A percentile compares a stretch with the other conserved stretches of the same genome.
Conservation (phyloP, 2,797 vertebrate genomes). For the Gallinago stenura region DNA sequence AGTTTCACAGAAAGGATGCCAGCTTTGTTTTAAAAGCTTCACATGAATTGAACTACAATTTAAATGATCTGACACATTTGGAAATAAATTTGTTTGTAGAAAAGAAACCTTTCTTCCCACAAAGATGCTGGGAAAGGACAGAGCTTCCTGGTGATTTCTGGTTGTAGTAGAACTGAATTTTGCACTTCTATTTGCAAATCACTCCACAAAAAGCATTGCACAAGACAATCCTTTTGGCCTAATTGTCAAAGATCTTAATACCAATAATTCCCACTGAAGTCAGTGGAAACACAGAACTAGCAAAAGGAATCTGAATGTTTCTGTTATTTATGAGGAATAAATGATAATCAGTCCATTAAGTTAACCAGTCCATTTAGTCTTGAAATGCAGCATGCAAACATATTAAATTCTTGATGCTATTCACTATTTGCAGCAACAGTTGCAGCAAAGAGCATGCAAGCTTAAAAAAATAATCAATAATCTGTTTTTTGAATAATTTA, state of each 20-base stretch:
- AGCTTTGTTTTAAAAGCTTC: background rate
- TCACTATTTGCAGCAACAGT: slow-evolving; percentile 23
- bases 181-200: background rate
- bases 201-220: background rate
- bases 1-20: background rate
- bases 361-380: background rate
- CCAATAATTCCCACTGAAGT: background rate
- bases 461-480: background rate
- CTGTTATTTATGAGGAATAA: background rate
- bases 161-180: background rate
- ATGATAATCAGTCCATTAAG: background rate
- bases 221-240: background rate
- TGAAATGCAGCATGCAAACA: background rate
- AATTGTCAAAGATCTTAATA: background rate
- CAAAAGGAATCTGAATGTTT: background rate
- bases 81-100: background rate
- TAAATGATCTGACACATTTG: background rate
- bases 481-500: slow-evolving; percentile 1
- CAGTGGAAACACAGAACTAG: background rate
- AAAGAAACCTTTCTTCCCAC: background rate
- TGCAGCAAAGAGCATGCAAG: slow-evolving; percentile 3
- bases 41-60: background rate
- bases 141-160: background rate
- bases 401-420: background rate
- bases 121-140: background rate